These are phyloP conservation scores for Balanococcus diminutus DNA, from an alignment of 2,888 invertebrate species.

Conservation along the genomic window DNA sequence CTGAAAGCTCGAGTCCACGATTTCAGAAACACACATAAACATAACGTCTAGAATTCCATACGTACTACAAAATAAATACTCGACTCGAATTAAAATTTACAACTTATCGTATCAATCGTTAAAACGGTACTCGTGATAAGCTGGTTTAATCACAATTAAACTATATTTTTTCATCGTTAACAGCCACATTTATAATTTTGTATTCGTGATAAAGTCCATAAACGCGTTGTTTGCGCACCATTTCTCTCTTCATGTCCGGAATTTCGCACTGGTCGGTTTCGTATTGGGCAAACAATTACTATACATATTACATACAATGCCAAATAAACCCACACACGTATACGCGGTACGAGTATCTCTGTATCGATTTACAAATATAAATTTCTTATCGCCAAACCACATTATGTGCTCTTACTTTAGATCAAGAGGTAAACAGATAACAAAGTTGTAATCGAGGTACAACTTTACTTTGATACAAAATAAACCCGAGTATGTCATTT, in stretches of 20 bases:
- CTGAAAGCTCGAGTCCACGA: too few species aligned
- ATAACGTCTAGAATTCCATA: too few species aligned
- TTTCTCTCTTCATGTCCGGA: background rate
- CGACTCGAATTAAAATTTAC: background rate
- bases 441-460: background rate
- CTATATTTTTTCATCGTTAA: constrained; percentile 22
- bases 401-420: background rate
- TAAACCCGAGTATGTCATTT: background rate
- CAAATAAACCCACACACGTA: background rate
- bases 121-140: constrained; percentile 3
- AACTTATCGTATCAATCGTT: constrained; percentile 28
- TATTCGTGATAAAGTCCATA: constrained; percentile 14
- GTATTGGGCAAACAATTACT: background rate
- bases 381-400: background rate
- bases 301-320: background rate
- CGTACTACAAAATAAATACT: background rate
- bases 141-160: background rate
- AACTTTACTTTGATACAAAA: background rate
- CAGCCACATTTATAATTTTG: constrained; percentile 12
- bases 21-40: too few species aligned
- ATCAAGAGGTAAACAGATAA: background rate
- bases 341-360: background rate
- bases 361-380: background rate
- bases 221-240: background rate
- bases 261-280: background rate